Percentiles rank a stretch among this genome's conserved stretches.
Evolutionary conservation across 1,140 invertebrate species (phyloP).

Genomic region (Acromyrmex heyeri): DNA sequence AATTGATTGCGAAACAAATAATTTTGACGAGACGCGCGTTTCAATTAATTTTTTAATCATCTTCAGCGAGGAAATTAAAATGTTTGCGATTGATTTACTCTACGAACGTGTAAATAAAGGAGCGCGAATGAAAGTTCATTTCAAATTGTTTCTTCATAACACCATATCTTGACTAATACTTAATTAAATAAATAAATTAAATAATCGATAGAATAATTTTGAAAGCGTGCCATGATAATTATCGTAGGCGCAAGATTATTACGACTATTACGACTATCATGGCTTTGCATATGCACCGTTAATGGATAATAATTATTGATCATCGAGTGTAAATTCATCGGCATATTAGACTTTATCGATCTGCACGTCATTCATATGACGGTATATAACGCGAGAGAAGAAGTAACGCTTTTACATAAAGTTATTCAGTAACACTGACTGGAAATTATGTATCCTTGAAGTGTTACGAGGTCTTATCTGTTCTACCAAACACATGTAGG

Average conservation of each 20-base stretch:
- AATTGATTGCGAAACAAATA: too few relatives aligned
- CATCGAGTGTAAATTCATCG: conserved; percentile 3
- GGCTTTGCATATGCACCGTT: background rate
- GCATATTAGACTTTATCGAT: background rate
- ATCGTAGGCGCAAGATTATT: background rate
- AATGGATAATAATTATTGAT: conserved; percentile 29
- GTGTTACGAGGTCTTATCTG: conserved; percentile 25
- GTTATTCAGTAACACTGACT: conserved; percentile 36
- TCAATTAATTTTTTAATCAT: too few relatives aligned
- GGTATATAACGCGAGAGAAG: background rate
- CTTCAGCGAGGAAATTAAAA: too few relatives aligned
- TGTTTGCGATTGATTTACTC: background rate
- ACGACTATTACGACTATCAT: background rate
- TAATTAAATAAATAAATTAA: background rate
- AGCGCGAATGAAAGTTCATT: background rate
- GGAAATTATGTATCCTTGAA: conserved; percentile 37
- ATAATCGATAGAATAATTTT: conserved; percentile 4
- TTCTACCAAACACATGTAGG: conserved; percentile 40
- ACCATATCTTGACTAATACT: background rate
- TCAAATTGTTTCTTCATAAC: background rate
- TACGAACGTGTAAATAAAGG: background rate
- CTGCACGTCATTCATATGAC: conserved; percentile 1
- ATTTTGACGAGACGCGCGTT: too few relatives aligned
- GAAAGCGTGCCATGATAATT: background rate
- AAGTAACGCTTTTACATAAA: conserved; percentile 23